A percentile compares a stretch with the other conserved stretches of the same genome.
Conservation (phyloP, 2,797 vertebrate genomes). For the Syngnathus acus region DNA sequence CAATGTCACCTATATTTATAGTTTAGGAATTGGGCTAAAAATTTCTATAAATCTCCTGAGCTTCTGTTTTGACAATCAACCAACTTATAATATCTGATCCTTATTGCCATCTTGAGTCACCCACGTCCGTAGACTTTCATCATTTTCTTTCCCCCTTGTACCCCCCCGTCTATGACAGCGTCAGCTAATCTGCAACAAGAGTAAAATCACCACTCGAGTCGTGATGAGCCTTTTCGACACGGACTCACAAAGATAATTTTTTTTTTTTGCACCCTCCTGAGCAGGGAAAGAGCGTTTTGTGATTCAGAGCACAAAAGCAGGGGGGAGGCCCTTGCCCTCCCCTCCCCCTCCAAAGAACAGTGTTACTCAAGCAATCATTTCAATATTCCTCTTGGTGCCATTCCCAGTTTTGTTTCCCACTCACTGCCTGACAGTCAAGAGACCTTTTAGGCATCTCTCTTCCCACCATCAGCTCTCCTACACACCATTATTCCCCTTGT, state of each 20-base stretch:
- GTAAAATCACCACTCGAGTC: constrained; percentile 43
- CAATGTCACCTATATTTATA: too few relatives aligned
- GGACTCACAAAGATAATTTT: constrained; percentile 42
- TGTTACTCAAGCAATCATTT: constrained; percentile 4
- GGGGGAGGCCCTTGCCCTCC: not conserved
- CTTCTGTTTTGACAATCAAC: too few relatives aligned
- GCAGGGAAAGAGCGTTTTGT: not conserved
- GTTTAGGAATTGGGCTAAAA: not conserved
- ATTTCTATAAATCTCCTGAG: not conserved
- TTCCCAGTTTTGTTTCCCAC: constrained; percentile 3
- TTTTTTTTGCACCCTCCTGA: constrained; percentile 8
- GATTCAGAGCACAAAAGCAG: not conserved
- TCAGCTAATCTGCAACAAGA: constrained; percentile 51
- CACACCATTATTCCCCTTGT: constrained; percentile 59
- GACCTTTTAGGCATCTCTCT: constrained; percentile 31
- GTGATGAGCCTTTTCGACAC: constrained; percentile 34
- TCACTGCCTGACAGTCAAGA: constrained; percentile 34
- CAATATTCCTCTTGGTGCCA: constrained; percentile 9
- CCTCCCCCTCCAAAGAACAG: not conserved
- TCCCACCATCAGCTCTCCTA: constrained; percentile 21
- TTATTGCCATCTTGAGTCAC: not conserved
- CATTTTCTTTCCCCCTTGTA: not conserved
- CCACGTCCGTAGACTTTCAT: not conserved
- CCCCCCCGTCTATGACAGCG: not conserved
- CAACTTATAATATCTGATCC: not conserved